Evolutionary conservation across 92 coral and sea anemone species (phyloP).

Genomic region (Porites lobata): DNA sequence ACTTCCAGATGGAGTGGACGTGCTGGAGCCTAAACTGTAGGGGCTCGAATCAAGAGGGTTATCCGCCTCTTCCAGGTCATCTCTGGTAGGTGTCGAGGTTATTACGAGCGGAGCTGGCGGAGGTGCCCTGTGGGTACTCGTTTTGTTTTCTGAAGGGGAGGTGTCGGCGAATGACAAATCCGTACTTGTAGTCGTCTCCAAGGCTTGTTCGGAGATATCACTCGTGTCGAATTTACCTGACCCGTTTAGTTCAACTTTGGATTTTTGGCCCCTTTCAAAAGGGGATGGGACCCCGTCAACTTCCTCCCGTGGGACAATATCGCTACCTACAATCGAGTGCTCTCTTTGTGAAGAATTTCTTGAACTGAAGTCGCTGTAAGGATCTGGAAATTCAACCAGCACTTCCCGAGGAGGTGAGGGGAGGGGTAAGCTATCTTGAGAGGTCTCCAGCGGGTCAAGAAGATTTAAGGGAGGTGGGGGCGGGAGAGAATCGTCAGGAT

Average conservation of each 20-base stretch:
- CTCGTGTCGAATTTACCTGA: constrained; percentile 17
- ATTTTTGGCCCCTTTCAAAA: neutral
- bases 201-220: neutral
- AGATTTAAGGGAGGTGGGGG: constrained; percentile 83
- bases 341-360: neutral
- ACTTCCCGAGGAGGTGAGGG: constrained; percentile 89
- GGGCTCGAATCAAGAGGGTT: constrained; percentile 67
- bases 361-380: neutral
- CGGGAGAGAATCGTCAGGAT: constrained; percentile 78
- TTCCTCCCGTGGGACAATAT: neutral
- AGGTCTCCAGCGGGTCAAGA: constrained; percentile 64
- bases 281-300: neutral
- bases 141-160: constrained; percentile 6
- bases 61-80: constrained; percentile 44
- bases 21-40: constrained; percentile 67
- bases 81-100: constrained; percentile 85
- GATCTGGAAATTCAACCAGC: constrained; percentile 43
- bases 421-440: constrained; percentile 83
- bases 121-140: constrained; percentile 24
- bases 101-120: constrained; percentile 79
- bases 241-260: constrained; percentile 23
- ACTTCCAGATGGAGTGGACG: constrained; percentile 85
- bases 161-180: constrained; percentile 25
- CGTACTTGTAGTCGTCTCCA: constrained; percentile 33
- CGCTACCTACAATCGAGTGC: neutral